Evolutionary conservation across 2,797 vertebrate genomes (phyloP).

Genomic region (Hippocampus kuda): DNA sequence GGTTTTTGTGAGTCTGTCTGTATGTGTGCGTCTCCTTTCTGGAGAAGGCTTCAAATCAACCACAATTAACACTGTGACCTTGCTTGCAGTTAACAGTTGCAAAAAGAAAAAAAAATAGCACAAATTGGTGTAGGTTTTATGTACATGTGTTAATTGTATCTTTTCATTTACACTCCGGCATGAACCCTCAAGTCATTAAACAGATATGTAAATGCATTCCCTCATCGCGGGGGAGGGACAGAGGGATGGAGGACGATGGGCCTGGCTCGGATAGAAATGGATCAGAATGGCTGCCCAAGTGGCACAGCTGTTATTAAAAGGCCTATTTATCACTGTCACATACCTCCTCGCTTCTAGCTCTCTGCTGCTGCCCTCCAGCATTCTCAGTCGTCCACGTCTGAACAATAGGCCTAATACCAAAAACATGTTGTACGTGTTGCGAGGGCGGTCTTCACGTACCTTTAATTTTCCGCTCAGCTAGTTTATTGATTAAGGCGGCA

Average conservation of each 20-base stretch:
- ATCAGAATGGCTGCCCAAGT: slow-evolving; percentile 69
- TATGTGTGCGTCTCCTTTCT: slow-evolving; percentile 39
- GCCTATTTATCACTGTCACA: slow-evolving; percentile 81
- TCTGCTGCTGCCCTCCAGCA: slow-evolving; percentile 59
- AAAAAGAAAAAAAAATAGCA: slow-evolving; percentile 3
- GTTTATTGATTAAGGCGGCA: slow-evolving; percentile 82
- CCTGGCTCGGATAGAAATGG: slow-evolving; percentile 50
- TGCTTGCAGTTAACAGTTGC: slow-evolving; percentile 20
- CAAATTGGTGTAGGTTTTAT: slow-evolving; percentile 8
- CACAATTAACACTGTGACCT: slow-evolving; percentile 25
- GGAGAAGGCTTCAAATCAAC: slow-evolving; percentile 35
- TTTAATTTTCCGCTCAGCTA: slow-evolving; percentile 80
- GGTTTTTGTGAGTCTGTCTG: slow-evolving; percentile 18
- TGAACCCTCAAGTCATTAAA: slow-evolving; percentile 41
- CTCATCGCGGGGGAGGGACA: slow-evolving; percentile 31
- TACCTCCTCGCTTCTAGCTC: slow-evolving; percentile 62
- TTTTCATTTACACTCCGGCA: slow-evolving; percentile 28
- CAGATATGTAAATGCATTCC: slow-evolving; percentile 54
- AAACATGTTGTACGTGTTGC: slow-evolving; percentile 43
- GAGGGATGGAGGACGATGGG: slow-evolving; percentile 36
- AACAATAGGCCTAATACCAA: slow-evolving; percentile 65
- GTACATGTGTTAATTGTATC: slow-evolving; percentile 22
- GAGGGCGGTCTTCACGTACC: slow-evolving; percentile 52
- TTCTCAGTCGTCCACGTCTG: slow-evolving; percentile 64
- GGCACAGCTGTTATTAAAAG: slow-evolving; percentile 81